Base-by-base conservation (phyloP, 2,888 invertebrate genomes). In the Anticlea derivata region DNA sequence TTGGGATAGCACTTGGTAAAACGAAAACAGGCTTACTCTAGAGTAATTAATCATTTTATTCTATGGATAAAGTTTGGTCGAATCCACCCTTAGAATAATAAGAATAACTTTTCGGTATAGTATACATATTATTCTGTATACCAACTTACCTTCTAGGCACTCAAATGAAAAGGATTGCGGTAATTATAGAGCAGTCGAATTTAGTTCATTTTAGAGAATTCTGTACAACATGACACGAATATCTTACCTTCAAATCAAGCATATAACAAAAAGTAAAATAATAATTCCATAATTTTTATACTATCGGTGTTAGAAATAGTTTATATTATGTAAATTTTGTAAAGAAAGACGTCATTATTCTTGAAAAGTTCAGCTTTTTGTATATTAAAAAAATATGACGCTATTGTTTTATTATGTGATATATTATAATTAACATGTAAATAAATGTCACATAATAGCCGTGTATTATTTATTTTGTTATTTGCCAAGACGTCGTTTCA, bases 241-340 rank as follows among this genome's bases (percentile, higher is more conserved):
- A n/a, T n/a, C 58, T 58, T 58, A 60, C 55, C 43, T 50, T 48
- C 54, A 53, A 60, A 12, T 7, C 12, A 31, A 58, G 60, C 29
- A 7, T 22, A 29, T 31, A 49, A 47, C 6, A 24, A 34, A 41
- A 37, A 37, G 11, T 11, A 67, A 66, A 67, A 69, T 65, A 70
- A 77, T 79, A 69, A 83, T 84, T 85, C 84, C 83, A 82, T 83
- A 81, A 75, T 78, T 83, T 80, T 81, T 84, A 78, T 80, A 78
- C 66, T 72, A 70, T 74, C 58, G 68, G 31, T 41, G 70, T 77
- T 71, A 80, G 79, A 76, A n/a, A 48, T 56, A 54, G 45, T 53
- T 59, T 60, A 41, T 48, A n/a, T n/a, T n/a, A 74, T 86, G 84
- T 86, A 86, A 74, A 86, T 87, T 86, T 87, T 88, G 87, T 87